Percentiles rank a stretch among this genome's conserved stretches.
Evolutionary conservation across 2,888 invertebrate genomes (phyloP).

Genomic region (Lacanobia oleracea): DNA sequence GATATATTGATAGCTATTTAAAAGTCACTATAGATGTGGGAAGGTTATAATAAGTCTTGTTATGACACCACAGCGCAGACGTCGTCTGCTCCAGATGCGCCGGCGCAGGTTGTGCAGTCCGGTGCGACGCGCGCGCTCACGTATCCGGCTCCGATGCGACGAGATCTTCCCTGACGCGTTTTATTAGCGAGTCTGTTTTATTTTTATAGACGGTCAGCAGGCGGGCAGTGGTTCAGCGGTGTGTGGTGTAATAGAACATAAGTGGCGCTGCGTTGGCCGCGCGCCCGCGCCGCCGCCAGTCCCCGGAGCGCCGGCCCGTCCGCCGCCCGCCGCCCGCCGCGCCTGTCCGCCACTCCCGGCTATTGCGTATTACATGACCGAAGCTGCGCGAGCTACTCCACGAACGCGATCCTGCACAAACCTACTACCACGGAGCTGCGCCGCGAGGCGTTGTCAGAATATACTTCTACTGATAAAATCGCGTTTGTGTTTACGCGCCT

Average conservation of each 20-base stretch:
- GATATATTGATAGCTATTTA: constrained; percentile 67
- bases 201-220: constrained; percentile 80
- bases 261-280: constrained; percentile 83
- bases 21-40: constrained; percentile 32
- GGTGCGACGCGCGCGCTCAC: constrained; percentile 32
- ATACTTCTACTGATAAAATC: constrained; percentile 64
- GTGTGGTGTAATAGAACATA: constrained; percentile 85
- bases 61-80: constrained; percentile 8
- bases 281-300: constrained; percentile 86
- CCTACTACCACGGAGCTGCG: constrained; percentile 22
- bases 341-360: constrained; percentile 42
- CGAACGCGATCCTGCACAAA: constrained; percentile 30
- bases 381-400: constrained; percentile 53
- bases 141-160: constrained; percentile 59
- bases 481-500: constrained; percentile 71
- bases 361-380: constrained; percentile 53
- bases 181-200: constrained; percentile 80
- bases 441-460: constrained; percentile 55
- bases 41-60: constrained; percentile 3
- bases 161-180: constrained; percentile 70
- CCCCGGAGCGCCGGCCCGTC: constrained; percentile 83
- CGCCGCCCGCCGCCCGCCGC: constrained; percentile 68
- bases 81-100: constrained; percentile 34
- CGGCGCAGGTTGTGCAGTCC: constrained; percentile 46
- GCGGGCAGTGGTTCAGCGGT: constrained; percentile 73